Conservation (phyloP, 2,888 invertebrate genomes). For the Netelia virgata region DNA sequence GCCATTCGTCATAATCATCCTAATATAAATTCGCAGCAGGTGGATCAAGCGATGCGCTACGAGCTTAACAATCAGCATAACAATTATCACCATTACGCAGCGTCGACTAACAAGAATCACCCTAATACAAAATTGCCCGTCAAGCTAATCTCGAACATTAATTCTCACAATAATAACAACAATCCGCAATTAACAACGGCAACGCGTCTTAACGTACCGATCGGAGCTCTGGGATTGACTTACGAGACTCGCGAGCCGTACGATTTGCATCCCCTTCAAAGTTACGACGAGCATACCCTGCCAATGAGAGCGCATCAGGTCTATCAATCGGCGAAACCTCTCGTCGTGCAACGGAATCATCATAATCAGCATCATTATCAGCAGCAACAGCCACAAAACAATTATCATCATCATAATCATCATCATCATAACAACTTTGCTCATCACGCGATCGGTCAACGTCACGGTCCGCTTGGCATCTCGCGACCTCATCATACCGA, state of each 20-base stretch:
- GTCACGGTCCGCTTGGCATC: slow-evolving; percentile 47
- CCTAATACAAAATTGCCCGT: slow-evolving; percentile 59
- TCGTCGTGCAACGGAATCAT: slow-evolving; percentile 46
- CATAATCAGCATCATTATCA: slow-evolving; percentile 71
- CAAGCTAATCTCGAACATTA: slow-evolving; percentile 37
- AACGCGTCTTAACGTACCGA: slow-evolving; percentile 31
- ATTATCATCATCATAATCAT: slow-evolving; percentile 45
- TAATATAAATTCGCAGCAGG: slow-evolving; percentile 46
- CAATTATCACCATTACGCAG: slow-evolving; percentile 71
- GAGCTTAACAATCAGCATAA: slow-evolving; percentile 60
- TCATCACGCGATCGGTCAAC: slow-evolving; percentile 9
- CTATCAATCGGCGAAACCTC: slow-evolving; percentile 54
- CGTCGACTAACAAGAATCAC: slow-evolving; percentile 74
- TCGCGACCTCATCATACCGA: slow-evolving; percentile 55
- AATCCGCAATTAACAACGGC: slow-evolving; percentile 55
- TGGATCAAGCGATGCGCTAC: slow-evolving; percentile 57
- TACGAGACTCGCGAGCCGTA: slow-evolving; percentile 60
- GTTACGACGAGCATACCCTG: slow-evolving; percentile 54
- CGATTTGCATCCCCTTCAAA: slow-evolving; percentile 34
- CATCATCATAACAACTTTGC: slow-evolving; percentile 14
- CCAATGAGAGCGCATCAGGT: slow-evolving; percentile 51
- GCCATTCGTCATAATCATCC: slow-evolving; percentile 74
- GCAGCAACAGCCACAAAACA: slow-evolving; percentile 68
- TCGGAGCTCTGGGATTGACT: not conserved
- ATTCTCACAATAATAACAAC: slow-evolving; percentile 44